Evolutionary conservation across 1,140 invertebrate species (phyloP).

Genomic region (Hermetia illucens): DNA sequence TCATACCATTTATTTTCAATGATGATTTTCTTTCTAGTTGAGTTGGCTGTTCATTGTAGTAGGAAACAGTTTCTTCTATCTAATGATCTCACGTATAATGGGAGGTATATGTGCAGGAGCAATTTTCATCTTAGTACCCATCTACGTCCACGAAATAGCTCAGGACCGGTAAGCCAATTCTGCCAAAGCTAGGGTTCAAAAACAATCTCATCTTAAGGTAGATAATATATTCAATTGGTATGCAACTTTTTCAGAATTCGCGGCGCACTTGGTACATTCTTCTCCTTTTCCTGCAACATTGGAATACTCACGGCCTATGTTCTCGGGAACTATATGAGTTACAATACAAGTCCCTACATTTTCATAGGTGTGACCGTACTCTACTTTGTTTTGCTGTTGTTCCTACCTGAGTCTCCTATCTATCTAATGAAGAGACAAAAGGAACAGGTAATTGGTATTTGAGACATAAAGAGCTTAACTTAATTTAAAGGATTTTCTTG

Average conservation of each 20-base stretch:
- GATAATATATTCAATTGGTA: no score
- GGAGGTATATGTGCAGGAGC: constrained; percentile 21
- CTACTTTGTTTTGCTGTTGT: constrained; percentile 23
- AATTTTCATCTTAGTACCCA: constrained; percentile 21
- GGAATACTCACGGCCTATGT: constrained; percentile 33
- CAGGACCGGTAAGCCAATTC: no score
- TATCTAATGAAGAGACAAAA: constrained; percentile 31
- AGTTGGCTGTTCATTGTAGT: constrained; percentile 16
- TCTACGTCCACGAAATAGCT: constrained; percentile 25
- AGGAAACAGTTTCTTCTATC: constrained; percentile 12
- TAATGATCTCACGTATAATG: constrained; percentile 21
- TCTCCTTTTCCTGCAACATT: constrained; percentile 31
- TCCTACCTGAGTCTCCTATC: constrained; percentile 32
- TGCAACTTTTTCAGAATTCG: constrained; percentile 8
- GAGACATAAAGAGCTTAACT: no score
- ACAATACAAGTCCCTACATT: constrained; percentile 26
- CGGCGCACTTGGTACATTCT: constrained; percentile 30
- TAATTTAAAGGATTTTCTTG: no score
- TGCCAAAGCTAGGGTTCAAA: no score
- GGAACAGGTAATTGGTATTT: constrained; percentile 27
- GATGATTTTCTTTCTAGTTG: constrained; percentile 2
- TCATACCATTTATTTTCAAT: no score
- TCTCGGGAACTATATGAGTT: constrained; percentile 26
- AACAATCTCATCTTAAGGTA: no score
- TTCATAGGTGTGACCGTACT: constrained; percentile 26